Evolutionary conservation across 2,888 invertebrate genomes (phyloP), one percentile per base, ranked within the genome.

Genomic region (Volucella inanis): DNA sequence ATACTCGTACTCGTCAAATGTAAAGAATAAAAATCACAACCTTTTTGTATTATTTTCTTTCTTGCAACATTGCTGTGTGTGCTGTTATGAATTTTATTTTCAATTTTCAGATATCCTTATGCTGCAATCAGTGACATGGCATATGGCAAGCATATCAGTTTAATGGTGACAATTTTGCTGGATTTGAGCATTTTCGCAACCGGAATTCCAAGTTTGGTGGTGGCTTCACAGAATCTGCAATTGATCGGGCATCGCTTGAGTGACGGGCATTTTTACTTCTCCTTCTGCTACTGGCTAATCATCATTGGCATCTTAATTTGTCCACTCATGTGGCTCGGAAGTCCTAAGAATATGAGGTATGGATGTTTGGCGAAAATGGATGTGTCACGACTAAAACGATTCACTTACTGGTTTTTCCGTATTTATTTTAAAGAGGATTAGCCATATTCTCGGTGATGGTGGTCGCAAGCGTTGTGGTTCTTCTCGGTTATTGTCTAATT

Each of bases 271-370:
- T 94, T 96, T 77, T 93, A 95, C 87, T 92, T 96, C 55, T 95
- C 96, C 0, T 97, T 96, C 91, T 97, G 97, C 90, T 95, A 96
- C 88, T 97, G 97, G 97, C 94, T 97, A 90, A 90, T 97, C 22
- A 92, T 97, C 15, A 93, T 97, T 2, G 97, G 96, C 0, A 89
- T 94, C 1, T 90, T 95, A 67, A 93, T 98, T 22, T 96, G 96
- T 87, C 97, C 97, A 0, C 91, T 97, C 67, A 94, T 96, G 93
- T 97, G 97, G 97, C 93, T 97, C 8, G 97, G 97, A 62, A 97
- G 97, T 84, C 97, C 98, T 0, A 97, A 97, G 91, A 97, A 98
- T 89, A 97, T 98, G 96, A 97, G 97, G 98, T 97, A 92, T 94
- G 93, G 2, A 54, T 41, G 31, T 55, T 62, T 62, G 62, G 38